Percentiles rank a stretch among this genome's conserved stretches.
These are phyloP conservation scores for Crax fasciolata DNA, from an alignment of 2,797 vertebrate genomes.

Conservation along the genomic window DNA sequence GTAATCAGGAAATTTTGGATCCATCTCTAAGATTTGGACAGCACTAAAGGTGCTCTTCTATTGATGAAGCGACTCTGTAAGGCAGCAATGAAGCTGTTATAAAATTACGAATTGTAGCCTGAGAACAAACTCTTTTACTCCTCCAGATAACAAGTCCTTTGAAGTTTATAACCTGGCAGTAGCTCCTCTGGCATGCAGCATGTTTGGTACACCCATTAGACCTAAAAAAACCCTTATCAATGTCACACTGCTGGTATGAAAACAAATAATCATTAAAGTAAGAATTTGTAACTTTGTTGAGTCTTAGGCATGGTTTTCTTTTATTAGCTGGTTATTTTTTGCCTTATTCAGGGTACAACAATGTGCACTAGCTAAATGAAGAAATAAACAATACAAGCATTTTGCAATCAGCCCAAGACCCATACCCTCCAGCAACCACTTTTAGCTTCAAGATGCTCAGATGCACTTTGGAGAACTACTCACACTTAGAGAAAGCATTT, in stretches of 20 bases:
- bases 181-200: not conserved
- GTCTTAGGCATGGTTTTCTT: not conserved
- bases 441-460: not conserved
- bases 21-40: not conserved
- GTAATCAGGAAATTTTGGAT: slow-evolving; percentile 10
- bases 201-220: slow-evolving; percentile 35
- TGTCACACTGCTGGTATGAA: slow-evolving; percentile 27
- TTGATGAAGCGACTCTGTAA: not conserved
- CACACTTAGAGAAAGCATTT: not conserved
- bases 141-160: slow-evolving; percentile 19
- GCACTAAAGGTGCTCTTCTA: not conserved
- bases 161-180: slow-evolving; percentile 43
- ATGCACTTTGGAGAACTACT: not conserved
- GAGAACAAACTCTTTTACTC: slow-evolving; percentile 10
- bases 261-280: not conserved
- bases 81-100: slow-evolving; percentile 24
- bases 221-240: not conserved
- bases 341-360: not conserved
- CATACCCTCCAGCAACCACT: not conserved
- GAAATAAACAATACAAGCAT: not conserved
- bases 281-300: not conserved
- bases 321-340: not conserved
- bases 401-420: not conserved
- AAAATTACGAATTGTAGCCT: slow-evolving; percentile 25
- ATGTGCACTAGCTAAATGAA: not conserved